Conservation (phyloP, 2,888 invertebrate genomes). For the Ormyrus rosae region DNA sequence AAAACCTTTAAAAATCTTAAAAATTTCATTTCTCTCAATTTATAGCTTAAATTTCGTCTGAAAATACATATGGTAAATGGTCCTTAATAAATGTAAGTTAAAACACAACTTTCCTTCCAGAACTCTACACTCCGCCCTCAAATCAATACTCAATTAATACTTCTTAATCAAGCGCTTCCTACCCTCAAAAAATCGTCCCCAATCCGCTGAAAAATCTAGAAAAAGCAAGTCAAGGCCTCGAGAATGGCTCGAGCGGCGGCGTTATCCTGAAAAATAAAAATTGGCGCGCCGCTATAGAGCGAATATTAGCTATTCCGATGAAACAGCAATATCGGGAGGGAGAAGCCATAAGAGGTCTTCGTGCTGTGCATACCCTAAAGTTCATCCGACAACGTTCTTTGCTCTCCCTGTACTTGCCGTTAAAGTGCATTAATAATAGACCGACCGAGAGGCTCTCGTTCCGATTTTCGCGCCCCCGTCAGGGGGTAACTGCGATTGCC, state of each 20-base stretch:
- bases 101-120: too few species aligned
- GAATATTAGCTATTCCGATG: constrained; percentile 71
- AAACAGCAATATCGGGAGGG: constrained; percentile 65
- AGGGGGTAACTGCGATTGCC: too few species aligned
- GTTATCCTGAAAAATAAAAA: constrained; percentile 9
- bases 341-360: constrained; percentile 72
- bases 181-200: too few species aligned
- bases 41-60: too few species aligned
- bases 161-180: too few species aligned
- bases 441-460: constrained; percentile 34
- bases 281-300: not conserved
- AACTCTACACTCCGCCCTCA: too few species aligned
- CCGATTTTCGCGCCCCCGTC: constrained; percentile 30
- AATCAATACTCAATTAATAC: too few species aligned
- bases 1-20: too few species aligned
- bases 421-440: constrained; percentile 54
- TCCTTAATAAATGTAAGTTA: too few species aligned
- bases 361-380: constrained; percentile 70
- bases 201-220: not conserved
- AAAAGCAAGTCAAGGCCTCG: not conserved
- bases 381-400: constrained; percentile 64
- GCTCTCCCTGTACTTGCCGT: constrained; percentile 51
- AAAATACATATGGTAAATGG: too few species aligned
- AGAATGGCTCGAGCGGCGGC: not conserved
- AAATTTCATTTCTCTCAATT: too few species aligned